These are phyloP conservation scores for Opisthograptis luteolata DNA, from an alignment of 2,888 invertebrate genomes.

Conservation along the genomic window DNA sequence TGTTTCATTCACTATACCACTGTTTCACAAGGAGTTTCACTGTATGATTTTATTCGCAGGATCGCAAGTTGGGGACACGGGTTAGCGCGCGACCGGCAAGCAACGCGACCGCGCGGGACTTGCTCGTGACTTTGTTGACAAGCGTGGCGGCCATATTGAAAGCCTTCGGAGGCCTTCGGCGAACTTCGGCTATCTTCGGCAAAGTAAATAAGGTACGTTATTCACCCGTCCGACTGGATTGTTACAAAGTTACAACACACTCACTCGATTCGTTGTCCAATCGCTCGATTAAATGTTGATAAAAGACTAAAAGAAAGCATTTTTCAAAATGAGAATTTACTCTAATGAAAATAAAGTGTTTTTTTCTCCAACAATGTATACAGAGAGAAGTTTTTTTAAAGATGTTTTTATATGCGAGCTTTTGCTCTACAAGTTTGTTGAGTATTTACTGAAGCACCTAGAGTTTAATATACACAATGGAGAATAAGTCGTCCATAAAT, in stretches of 20 bases:
- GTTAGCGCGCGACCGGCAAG: slow-evolving; percentile 59
- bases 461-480: no score
- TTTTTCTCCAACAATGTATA: no score
- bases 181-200: slow-evolving; percentile 53
- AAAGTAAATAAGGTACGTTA: slow-evolving; percentile 32
- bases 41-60: slow-evolving; percentile 48
- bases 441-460: no score
- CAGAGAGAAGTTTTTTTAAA: no score
- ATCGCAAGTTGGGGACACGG: slow-evolving; percentile 30
- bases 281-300: slow-evolving; percentile 12
- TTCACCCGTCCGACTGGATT: slow-evolving; percentile 39
- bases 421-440: no score
- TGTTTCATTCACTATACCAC: slow-evolving; percentile 49
- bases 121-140: slow-evolving; percentile 80
- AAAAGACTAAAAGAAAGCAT: no score
- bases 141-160: slow-evolving; percentile 74
- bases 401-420: no score
- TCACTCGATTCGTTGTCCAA: slow-evolving; percentile 31
- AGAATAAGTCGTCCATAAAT: no score
- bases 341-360: no score
- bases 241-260: slow-evolving; percentile 40
- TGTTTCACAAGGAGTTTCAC: slow-evolving; percentile 50
- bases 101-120: slow-evolving; percentile 47
- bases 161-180: slow-evolving; percentile 67
- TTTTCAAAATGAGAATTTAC: no score